Conservation (phyloP, 2,797 vertebrate species). For the Eulemur coronatus region DNA sequence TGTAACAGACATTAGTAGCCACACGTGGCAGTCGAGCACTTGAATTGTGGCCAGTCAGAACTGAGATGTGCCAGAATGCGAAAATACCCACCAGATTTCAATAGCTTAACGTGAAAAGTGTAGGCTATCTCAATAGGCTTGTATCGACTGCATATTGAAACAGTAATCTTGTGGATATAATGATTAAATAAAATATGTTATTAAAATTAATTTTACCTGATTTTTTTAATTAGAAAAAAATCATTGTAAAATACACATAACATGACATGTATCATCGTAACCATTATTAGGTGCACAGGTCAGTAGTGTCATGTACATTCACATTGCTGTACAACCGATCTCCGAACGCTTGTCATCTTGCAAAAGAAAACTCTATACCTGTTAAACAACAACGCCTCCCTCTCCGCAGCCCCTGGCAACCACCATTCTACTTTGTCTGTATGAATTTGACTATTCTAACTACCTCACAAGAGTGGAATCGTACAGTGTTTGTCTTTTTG, state of each 20-base stretch:
- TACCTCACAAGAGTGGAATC: not conserved
- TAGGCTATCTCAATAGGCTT: not conserved
- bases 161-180: not conserved
- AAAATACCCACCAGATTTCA: not conserved
- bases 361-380: not conserved
- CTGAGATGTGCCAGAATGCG: not conserved
- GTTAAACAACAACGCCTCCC: not conserved
- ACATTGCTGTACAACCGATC: not conserved
- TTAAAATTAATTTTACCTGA: not conserved
- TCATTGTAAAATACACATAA: not conserved
- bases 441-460: not conserved
- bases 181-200: not conserved
- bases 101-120: not conserved
- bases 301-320: not conserved
- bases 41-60: not conserved
- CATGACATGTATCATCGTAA: not conserved
- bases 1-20: not conserved
- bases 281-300: not conserved
- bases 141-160: not conserved
- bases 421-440: not conserved
- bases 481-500: not conserved
- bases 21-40: not conserved
- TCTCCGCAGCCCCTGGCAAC: not conserved
- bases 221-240: not conserved
- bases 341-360: not conserved